phyloP scores from a whole-genome alignment of 2,888 invertebrate species.

The Agrochola lychnidis region DNA sequence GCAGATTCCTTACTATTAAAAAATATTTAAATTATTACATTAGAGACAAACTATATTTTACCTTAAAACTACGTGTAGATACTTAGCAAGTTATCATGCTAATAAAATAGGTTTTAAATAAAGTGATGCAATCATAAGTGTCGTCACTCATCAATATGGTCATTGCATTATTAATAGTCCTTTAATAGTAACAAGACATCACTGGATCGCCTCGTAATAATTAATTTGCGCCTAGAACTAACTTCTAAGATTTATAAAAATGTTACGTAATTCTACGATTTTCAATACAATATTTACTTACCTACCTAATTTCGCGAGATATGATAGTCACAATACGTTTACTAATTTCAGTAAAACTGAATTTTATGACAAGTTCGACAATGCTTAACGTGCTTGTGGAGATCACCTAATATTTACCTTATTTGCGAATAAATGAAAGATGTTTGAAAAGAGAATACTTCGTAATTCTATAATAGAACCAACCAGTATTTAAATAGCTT shows the following conservation, averaged over 20 bases:
- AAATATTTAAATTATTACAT: slow-evolving; percentile 11
- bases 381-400: background rate
- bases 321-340: background rate
- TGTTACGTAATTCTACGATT: slow-evolving; percentile 1
- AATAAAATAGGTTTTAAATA: slow-evolving; percentile 27
- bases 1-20: slow-evolving; percentile 28
- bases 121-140: slow-evolving; percentile 54
- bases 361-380: background rate
- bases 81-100: slow-evolving; percentile 13
- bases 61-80: slow-evolving; percentile 34
- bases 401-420: background rate
- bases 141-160: slow-evolving; percentile 36
- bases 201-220: slow-evolving; percentile 41
- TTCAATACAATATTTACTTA: slow-evolving; percentile 3
- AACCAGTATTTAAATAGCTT: background rate
- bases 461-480: background rate
- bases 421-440: background rate
- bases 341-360: slow-evolving; percentile 5
- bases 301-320: background rate
- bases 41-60: slow-evolving; percentile 30
- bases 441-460: background rate
- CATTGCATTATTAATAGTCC: slow-evolving; percentile 11
- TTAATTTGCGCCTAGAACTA: slow-evolving; percentile 13
- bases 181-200: slow-evolving; percentile 14
- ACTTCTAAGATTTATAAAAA: slow-evolving; percentile 12